Conservation (phyloP, 2,113 vertebrate genomes). For the Alouatta palliata region DNA sequence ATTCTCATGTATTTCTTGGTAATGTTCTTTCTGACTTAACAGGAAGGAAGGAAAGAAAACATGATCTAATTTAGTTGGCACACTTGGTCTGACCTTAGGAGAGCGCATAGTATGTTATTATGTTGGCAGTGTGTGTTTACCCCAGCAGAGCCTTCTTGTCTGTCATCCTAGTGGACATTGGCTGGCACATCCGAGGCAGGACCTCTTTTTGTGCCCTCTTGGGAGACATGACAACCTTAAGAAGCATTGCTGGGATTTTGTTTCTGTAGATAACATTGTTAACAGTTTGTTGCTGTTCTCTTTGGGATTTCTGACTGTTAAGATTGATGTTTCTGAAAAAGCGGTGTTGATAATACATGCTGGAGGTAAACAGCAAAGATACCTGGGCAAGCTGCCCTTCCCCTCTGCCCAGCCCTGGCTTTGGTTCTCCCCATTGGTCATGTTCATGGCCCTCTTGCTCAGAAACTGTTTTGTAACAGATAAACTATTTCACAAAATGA, state of each 20-base stretch:
- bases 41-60: conserved; percentile 62
- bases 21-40: conserved; percentile 62
- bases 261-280: conserved; percentile 63
- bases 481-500: not conserved
- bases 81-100: conserved; percentile 35
- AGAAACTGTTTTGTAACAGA: conserved; percentile 6
- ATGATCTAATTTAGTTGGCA: conserved; percentile 67
- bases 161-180: not conserved
- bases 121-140: not conserved
- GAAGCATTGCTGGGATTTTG: not conserved
- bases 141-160: not conserved
- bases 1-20: conserved; percentile 29
- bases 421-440: not conserved
- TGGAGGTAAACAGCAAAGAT: not conserved
- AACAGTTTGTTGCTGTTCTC: conserved; percentile 31
- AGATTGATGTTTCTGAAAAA: conserved; percentile 7
- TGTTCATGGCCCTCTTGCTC: not conserved
- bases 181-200: not conserved
- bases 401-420: not conserved
- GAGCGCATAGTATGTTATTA: not conserved
- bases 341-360: not conserved
- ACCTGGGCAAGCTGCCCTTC: not conserved
- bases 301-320: conserved; percentile 45
- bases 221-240: not conserved
- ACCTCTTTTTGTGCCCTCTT: not conserved